Evolutionary conservation across 30 jellyfish, hydroid and myxozoan species (phyloP), one percentile per base, ranked within the genome.

Genomic region (Sanderia malayensis): DNA sequence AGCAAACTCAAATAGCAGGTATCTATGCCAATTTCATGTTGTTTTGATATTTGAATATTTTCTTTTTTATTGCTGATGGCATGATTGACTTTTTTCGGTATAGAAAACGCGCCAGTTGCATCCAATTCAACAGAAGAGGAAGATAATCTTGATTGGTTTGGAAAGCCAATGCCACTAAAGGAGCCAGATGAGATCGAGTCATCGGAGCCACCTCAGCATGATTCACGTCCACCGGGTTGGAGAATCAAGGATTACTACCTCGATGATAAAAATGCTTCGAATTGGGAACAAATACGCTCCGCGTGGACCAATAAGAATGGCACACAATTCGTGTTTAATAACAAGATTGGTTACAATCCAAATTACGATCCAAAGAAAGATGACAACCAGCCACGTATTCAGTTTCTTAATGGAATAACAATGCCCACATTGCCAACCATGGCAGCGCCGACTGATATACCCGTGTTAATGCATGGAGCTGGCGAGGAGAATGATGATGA

Each of bases 261-360:
- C 24, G 74, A 70, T 62, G 79, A 61, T 31, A 70, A 81, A 17
- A 70, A 81, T 61, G 71, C 70, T 4, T 65, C 82, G 27, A 81
- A 70, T 46, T 81, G 93, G 93, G 85, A 81, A 11, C 82, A 81
- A 41, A 59, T 70, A 18, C 85, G 82, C 41, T 46, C 93, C n/a
- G 80, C 82, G 0, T 81, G 93, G 93, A 81, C 84, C 15, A 73
- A 64, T 20, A 70, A 70, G 18, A 70, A 69, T 61, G 85, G 85
- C 0, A 68, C 66, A 18, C 55, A 70, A 10, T 81, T 81, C 46
- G 61, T 57, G 24, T 81, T 81, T 58, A 70, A 69, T 44, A 81
- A 81, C 75, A 63, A 58, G 32, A 81, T 81, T 44, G 60, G 24
- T 3, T 59, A 44, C 28, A 70, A 81, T 18, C 90, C 90, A 27